A percentile compares a stretch with the other conserved stretches of the same genome.
Evolutionary conservation across 2,113 vertebrate genomes (phyloP).

Genomic region (Entosphenus tridentatus): DNA sequence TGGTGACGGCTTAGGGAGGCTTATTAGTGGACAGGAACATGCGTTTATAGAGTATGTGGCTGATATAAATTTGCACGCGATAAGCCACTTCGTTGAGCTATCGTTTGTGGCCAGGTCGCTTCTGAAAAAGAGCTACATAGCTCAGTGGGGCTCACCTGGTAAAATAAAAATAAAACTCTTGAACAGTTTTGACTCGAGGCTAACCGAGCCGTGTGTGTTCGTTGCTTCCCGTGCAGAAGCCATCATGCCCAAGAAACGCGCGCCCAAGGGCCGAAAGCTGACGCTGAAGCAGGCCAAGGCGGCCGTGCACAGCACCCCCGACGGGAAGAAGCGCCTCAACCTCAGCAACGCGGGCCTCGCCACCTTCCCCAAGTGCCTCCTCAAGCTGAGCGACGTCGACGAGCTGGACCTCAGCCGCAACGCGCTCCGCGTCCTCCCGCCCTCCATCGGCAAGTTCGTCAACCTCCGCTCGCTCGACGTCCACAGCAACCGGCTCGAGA

Average conservation of each 20-base stretch:
- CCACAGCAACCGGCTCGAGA: constrained; percentile 63
- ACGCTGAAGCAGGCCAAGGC: constrained; percentile 52
- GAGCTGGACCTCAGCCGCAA: constrained; percentile 78
- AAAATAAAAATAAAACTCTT: no score
- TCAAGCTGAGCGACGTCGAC: constrained; percentile 43
- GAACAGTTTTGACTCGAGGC: no score
- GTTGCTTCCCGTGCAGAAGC: no score
- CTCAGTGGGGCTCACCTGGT: no score
- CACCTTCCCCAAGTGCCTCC: constrained; percentile 48
- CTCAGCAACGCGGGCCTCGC: constrained; percentile 67
- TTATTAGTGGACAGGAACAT: no score
- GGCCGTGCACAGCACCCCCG: constrained; percentile 30
- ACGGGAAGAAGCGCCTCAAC: constrained; percentile 42
- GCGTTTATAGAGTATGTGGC: no score
- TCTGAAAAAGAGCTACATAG: no score
- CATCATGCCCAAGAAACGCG: constrained; percentile 11
- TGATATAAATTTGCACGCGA: no score
- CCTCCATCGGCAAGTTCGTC: constrained; percentile 36
- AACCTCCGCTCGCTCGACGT: constrained; percentile 54
- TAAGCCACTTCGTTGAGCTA: no score
- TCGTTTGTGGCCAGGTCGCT: no score
- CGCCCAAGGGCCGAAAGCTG: constrained; percentile 38
- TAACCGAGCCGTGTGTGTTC: no score
- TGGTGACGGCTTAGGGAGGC: no score
- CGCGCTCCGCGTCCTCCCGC: constrained; percentile 42